Evolutionary conservation across 53 echinoderm and acorn worm genomes (phyloP), one percentile per base, ranked within the genome.

Genomic region (Echinarachnius parma): DNA sequence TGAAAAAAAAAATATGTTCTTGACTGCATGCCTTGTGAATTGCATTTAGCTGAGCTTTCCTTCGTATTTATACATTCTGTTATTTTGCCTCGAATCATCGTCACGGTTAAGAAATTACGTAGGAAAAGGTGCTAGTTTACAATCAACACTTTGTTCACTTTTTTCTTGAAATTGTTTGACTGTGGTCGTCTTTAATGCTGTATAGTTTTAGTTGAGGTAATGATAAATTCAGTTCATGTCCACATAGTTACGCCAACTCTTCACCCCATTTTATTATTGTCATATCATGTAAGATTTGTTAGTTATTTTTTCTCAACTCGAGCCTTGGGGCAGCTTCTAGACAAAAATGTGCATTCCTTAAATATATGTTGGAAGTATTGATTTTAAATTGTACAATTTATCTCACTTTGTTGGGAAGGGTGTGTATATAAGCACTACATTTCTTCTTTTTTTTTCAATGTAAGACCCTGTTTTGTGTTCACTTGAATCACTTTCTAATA

Each of bases 71-170:
- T 20, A 33, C 49, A 52, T 4, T 30, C 33, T 28, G 26, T 30
- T 5, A 31, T 33, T 36, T 37, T n/a, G n/a, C n/a, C n/a, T n/a
- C n/a, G n/a, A n/a, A n/a, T n/a, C n/a, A n/a, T n/a, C n/a, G 13
- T 57, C 26, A 57, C 26, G 5, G 14, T 21, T 52, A 16, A 33
- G 13, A 10, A 25, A 52, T 52, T 52, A 50, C 34, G 35, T 68
- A 68, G 68, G 24, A 50, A 63, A 68, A 68, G 68, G 68, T 68
- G 68, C 68, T 68, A 68, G 68, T 68, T 49, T 68, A 68, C 31
- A 33, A 68, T 65, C 46, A 5, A 50, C 52, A 52, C 52, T 68
- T 9, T n/a, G n/a, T n/a, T n/a, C n/a, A n/a, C n/a, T n/a, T n/a
- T n/a, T n/a, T n/a, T n/a, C n/a, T 13, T 9, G 42, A 68, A 52